These are phyloP conservation scores for Drosophila nigrodunni DNA, from an alignment of 1,140 invertebrate species.

Conservation along the genomic window DNA sequence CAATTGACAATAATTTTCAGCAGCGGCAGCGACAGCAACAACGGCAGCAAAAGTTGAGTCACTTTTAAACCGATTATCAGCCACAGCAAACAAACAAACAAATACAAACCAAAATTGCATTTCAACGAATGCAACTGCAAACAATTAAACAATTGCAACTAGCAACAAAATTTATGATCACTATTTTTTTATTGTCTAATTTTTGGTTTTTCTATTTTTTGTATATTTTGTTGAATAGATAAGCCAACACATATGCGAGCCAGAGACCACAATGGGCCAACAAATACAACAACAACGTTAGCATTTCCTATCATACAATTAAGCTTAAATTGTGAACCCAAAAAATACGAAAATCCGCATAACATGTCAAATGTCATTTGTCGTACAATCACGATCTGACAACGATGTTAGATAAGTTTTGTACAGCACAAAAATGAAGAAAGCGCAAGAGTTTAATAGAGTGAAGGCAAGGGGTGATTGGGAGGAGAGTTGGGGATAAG, in stretches of 20 bases:
- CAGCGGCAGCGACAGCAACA: slow-evolving; percentile 34
- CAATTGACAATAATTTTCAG: slow-evolving; percentile 77
- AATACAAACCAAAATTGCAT: slow-evolving; percentile 51
- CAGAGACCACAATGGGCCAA: slow-evolving; percentile 5
- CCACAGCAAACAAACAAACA: slow-evolving; percentile 18
- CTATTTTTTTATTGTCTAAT: slow-evolving; percentile 42
- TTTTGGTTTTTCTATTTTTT: slow-evolving; percentile 35
- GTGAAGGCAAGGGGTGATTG: too few relatives aligned
- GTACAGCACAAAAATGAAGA: slow-evolving; percentile 10
- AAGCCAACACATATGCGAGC: slow-evolving; percentile 40
- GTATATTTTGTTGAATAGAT: slow-evolving; percentile 30
- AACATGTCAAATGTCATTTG: slow-evolving; percentile 83
- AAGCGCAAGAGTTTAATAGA: slow-evolving; percentile 5
- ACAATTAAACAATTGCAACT: slow-evolving; percentile 80
- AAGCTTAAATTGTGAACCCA: slow-evolving; percentile 30
- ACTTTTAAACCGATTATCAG: slow-evolving; percentile 68
- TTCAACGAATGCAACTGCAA: slow-evolving; percentile 42
- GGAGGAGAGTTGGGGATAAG: neutral
- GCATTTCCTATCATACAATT: slow-evolving; percentile 39
- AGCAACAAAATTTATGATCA: slow-evolving; percentile 67
- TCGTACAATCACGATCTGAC: slow-evolving; percentile 59
- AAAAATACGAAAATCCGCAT: slow-evolving; percentile 45
- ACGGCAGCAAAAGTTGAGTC: slow-evolving; percentile 61
- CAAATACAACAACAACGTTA: slow-evolving; percentile 14
- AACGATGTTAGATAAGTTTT: slow-evolving; percentile 64